Evolutionary conservation across 2,888 invertebrate genomes (phyloP), one percentile per base, ranked within the genome.

Genomic region (Cheilosia impressa): DNA sequence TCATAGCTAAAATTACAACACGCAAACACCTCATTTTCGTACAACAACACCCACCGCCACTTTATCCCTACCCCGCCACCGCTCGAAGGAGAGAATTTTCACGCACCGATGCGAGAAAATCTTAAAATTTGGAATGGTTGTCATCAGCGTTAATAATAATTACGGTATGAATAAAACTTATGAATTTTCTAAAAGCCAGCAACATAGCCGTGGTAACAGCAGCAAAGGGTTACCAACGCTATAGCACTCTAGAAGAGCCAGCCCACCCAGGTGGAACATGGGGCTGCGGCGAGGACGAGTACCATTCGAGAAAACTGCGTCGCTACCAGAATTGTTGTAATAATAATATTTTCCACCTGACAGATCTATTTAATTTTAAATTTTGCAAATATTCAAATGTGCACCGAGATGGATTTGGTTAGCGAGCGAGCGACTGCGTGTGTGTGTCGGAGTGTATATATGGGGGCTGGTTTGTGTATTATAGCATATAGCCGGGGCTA

Each of bases 81-180:
- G 17, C 17, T 4, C 24, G 62, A 62, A 38, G n/a, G 17, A 69
- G 24, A 66, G 43, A 17, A 73, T 73, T 68, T 78, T 58, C 75
- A 75, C 79, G 79, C 79, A 84, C 22, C 55, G 69, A 75, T 65
- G 84, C 79, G 63, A 69, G 75, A 71, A 55, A 60, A 79, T 79
- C 52, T 65, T 75, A 69, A 60, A 79, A 79, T 75, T 84, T 75
- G 58, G 83, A 73, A 84, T 84, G 69, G 31, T 62, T 79, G 84
- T 84, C 84, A 84, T 84, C 84, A 79, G 75, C 75, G 65, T 84
- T 73, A 84, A 84, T 84, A 79, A 84, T 84, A 75, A 84, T 84
- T 79, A 65, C 75, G 58, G 57, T 79, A 69, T 69, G 79, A 84
- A 79, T 75, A 69, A 69, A 68, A 69, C 62, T 78, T 78, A 73